Evolutionary conservation across 2,113 vertebrate genomes (phyloP), one percentile per base, ranked within the genome.

Genomic region (Hipposideros armiger): DNA sequence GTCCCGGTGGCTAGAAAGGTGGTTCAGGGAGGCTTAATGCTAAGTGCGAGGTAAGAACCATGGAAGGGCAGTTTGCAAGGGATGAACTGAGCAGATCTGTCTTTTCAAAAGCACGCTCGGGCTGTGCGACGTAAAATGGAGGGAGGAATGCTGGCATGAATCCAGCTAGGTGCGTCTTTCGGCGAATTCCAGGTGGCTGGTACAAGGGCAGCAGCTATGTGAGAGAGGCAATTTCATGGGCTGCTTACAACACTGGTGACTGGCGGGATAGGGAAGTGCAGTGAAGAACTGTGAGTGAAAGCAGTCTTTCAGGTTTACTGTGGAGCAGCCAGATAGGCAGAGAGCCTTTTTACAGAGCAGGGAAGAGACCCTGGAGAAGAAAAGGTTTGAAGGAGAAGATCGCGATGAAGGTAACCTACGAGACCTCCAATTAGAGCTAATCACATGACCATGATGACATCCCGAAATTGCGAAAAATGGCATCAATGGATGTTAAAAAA

Each of bases 241-340:
- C 70, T 10, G 45, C 20, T 13, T 17, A 42, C 7, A 30, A 76
- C 76, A 47, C 32, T 6, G 2, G 11, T 11, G 45, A 72, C 0
- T 56, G 36, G 40, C 22, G 4, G 7, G 60, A 24, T 0, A 28
- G 3, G 24, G 54, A 28, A 50, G 26, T 3, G 3, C 2, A 0
- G 45, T 1, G 28, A 64, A 20, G 64, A 80, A 24, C 14, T 5
- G 14, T 58, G 45, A 83, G 42, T 45, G 50, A 30, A 52, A 17
- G 72, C 1, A 0, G 11, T 7, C 40, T 10, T 47, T 26, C 4
- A 50, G 89, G 73, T 28, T 90, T 45, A 30, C 0, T 9, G 4
- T 8, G 42, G 36, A 90, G 9, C 28, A 77, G 7, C 9, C 2
- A 5, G 11, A 2, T 50, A 15, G 50, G 26, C 0, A 16, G 40